Evolutionary conservation across 2,888 invertebrate genomes (phyloP), one percentile per base, ranked within the genome.

Genomic region (Caenorhabditis uteleia): DNA sequence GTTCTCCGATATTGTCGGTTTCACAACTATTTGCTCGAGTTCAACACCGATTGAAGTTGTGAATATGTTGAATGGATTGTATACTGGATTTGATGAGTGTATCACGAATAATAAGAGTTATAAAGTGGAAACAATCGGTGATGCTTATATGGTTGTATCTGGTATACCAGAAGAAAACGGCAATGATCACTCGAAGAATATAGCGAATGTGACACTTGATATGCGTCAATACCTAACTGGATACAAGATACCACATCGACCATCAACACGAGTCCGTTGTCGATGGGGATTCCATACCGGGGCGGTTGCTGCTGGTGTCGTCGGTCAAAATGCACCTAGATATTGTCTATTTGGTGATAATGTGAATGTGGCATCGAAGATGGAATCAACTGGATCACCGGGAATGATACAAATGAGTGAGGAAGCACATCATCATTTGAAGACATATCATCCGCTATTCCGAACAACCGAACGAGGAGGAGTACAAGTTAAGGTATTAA

Each of bases 261-360:
- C 62, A 3, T 49, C 51, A 18, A 48, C 66, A n/a, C 68, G 78
- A 18, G 68, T 80, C 29, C 67, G 68, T n/a, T 77, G 79, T 40
- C 75, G 80, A 27, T 79, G 78, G 80, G 80, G 80, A 27, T 77
- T 81, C 60, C 80, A 80, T 54, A 75, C 77, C 7, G 80, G 80
- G 20, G 25, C 73, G 3, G 77, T 77, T 6, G 79, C 78, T 26
- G 78, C 78, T 10, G 80, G 80, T 25, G 80, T 80, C 12, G 77
- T 80, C 25, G 80, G 80, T 14, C 46, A 79, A 29, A 72, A 75
- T 10, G 76, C 78, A 29, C 80, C 80, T 0, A 49, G 81, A 18
- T 80, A 82, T 46, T 80, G 80, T 65, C 70, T 80, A 1, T 80
- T 80, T 42, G 80, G 80, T 12, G 80, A 80, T 38, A 79, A 77